Conservation (phyloP, 2,888 invertebrate species). For the Scaptomyza tumidula region DNA sequence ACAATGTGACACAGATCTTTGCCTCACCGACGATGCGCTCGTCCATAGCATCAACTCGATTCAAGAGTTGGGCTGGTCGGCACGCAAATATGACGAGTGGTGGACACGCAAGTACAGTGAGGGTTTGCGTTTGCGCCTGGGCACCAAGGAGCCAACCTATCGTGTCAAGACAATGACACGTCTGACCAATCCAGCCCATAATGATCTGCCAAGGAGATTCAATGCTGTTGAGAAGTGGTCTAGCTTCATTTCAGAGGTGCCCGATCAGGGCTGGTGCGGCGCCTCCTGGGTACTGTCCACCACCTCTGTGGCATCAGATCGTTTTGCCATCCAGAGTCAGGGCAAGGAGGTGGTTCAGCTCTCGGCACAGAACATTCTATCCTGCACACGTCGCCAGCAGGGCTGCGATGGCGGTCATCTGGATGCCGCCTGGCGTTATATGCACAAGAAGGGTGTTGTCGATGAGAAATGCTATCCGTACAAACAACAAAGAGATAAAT, state of each 20-base stretch:
- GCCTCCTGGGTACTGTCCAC: conserved; percentile 97
- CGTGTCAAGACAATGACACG: conserved; percentile 84
- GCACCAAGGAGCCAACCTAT: conserved; percentile 85
- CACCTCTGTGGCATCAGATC: conserved; percentile 91
- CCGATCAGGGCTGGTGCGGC: conserved; percentile 91
- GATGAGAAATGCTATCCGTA: conserved; percentile 95
- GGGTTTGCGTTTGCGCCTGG: conserved; percentile 91
- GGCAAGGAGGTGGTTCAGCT: conserved; percentile 90
- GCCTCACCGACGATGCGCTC: conserved; percentile 90
- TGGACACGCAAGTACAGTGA: conserved; percentile 93
- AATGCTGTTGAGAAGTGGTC: conserved; percentile 92
- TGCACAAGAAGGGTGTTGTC: conserved; percentile 92
- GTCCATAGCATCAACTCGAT: conserved; percentile 88
- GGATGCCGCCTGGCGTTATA: conserved; percentile 96
- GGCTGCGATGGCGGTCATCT: conserved; percentile 95
- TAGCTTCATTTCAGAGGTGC: conserved; percentile 88
- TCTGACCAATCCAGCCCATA: conserved; percentile 70
- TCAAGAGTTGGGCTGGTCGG: conserved; percentile 89
- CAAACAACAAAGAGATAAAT: conserved; percentile 87
- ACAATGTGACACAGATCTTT: conserved; percentile 89
- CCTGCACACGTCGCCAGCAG: conserved; percentile 92
- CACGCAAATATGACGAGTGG: conserved; percentile 92
- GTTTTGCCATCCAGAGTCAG: conserved; percentile 93
- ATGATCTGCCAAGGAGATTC: conserved; percentile 88
- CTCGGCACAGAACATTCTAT: conserved; percentile 94